Percentiles rank a stretch among this genome's conserved stretches.
These are phyloP conservation scores for Drosophila lini DNA, from an alignment of 1,140 invertebrate species.

Conservation along the genomic window DNA sequence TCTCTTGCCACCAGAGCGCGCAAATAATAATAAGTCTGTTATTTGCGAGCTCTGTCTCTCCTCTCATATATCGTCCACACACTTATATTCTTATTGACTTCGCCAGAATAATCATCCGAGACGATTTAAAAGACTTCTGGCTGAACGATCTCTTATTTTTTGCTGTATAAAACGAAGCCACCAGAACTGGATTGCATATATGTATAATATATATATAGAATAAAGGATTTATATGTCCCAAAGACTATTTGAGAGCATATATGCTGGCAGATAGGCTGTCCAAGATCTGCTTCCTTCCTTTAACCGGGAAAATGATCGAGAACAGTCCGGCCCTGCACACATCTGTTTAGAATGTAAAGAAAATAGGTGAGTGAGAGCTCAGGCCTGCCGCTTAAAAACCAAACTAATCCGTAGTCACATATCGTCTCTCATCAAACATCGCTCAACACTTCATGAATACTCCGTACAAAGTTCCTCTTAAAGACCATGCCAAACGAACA, in stretches of 20 bases:
- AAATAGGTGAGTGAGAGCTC: constrained; percentile 39
- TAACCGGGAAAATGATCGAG: constrained; percentile 13
- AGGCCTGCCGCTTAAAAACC: constrained; percentile 12
- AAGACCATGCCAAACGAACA: neutral
- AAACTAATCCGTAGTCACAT: constrained; percentile 23
- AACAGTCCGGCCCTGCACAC: constrained; percentile 26
- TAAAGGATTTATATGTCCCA: constrained; percentile 34
- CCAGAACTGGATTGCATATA: constrained; percentile 32
- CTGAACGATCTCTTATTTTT: constrained; percentile 39
- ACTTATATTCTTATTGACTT: constrained; percentile 42
- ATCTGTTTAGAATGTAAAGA: constrained; percentile 37
- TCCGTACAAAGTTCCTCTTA: neutral
- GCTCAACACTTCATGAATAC: constrained; percentile 14
- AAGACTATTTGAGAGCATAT: constrained; percentile 32
- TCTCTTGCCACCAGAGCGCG: neutral
- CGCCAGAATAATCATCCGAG: constrained; percentile 36
- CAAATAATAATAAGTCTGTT: neutral
- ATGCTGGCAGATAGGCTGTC: constrained; percentile 28
- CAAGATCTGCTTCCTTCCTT: constrained; percentile 20
- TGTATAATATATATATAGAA: constrained; percentile 11
- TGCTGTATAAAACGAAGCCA: constrained; percentile 42
- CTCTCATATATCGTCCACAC: constrained; percentile 22
- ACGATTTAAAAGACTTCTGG: constrained; percentile 43
- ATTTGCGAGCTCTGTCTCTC: constrained; percentile 1
- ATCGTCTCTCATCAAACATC: constrained; percentile 20